Conservation (phyloP, 1,140 invertebrate species). For the Tetramorium alpestre region DNA sequence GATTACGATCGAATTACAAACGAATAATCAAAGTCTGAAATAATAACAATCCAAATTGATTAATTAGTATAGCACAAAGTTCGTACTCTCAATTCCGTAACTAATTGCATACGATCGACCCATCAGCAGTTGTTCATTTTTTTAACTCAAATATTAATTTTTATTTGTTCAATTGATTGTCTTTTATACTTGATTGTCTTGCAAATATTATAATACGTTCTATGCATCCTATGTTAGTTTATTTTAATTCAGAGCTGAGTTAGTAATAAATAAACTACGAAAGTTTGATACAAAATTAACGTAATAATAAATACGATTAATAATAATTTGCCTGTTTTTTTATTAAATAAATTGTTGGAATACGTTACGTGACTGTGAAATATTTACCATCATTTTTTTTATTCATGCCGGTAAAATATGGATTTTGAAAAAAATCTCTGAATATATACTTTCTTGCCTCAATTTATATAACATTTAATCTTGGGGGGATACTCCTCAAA, state of each 20-base stretch:
- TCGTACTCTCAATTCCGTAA: neutral
- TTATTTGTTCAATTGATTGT: neutral
- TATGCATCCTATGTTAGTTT: neutral
- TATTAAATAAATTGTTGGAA: neutral
- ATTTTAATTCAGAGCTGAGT: neutral
- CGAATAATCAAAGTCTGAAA: neutral
- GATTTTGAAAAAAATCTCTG: neutral
- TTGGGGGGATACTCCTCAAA: neutral
- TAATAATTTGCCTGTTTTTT: neutral
- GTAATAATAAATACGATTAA: neutral
- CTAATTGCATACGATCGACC: neutral
- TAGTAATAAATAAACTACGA: neutral
- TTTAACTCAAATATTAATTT: neutral
- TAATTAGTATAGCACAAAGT: neutral
- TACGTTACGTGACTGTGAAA: neutral
- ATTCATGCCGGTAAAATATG: neutral
- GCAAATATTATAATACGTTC: neutral
- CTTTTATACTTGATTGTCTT: neutral
- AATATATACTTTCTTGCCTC: neutral
- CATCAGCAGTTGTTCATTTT: neutral
- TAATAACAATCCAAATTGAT: neutral
- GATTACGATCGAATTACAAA: neutral
- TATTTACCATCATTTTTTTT: neutral
- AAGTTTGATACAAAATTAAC: neutral
- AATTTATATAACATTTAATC: neutral